These are phyloP conservation scores for Drosophila setifemur DNA, from an alignment of 1,140 invertebrate species.

Conservation along the genomic window DNA sequence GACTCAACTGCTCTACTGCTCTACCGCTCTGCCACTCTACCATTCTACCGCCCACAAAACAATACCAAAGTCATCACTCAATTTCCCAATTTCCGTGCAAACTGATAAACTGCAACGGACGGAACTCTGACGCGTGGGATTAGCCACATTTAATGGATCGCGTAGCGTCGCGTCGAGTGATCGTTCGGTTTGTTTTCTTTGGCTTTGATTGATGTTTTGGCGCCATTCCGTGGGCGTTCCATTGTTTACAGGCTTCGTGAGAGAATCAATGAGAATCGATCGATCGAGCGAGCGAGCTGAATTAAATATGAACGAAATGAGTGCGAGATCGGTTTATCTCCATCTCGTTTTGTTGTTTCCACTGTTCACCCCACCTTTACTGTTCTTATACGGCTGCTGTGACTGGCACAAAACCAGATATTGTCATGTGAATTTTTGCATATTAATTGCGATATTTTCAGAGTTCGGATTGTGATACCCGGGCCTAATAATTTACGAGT, in stretches of 20 bases:
- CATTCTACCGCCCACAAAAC: no score
- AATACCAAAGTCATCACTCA: slow-evolving; percentile 26
- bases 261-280: slow-evolving; percentile 5
- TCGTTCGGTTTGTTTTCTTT: slow-evolving; percentile 47
- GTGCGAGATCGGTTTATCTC: background rate
- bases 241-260: slow-evolving; percentile 32
- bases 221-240: slow-evolving; percentile 40
- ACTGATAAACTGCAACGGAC: slow-evolving; percentile 57
- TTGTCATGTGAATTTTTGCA: slow-evolving; percentile 55
- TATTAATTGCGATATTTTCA: slow-evolving; percentile 41
- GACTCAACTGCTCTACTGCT: no score
- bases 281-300: slow-evolving; percentile 17
- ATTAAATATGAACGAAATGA: slow-evolving; percentile 18
- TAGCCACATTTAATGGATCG: slow-evolving; percentile 42
- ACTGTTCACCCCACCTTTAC: background rate
- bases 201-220: slow-evolving; percentile 55
- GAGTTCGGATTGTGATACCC: background rate
- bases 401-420: slow-evolving; percentile 52
- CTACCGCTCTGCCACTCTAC: no score
- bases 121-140: slow-evolving; percentile 40
- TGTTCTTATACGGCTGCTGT: slow-evolving; percentile 27
- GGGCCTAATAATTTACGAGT: background rate
- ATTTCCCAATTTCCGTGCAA: slow-evolving; percentile 12
- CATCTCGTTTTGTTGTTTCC: background rate
- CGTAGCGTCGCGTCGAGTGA: slow-evolving; percentile 19